Evolutionary conservation across 2,888 invertebrate species (phyloP), one percentile per base, ranked within the genome.

Genomic region (Zygothrica quintamaculata): DNA sequence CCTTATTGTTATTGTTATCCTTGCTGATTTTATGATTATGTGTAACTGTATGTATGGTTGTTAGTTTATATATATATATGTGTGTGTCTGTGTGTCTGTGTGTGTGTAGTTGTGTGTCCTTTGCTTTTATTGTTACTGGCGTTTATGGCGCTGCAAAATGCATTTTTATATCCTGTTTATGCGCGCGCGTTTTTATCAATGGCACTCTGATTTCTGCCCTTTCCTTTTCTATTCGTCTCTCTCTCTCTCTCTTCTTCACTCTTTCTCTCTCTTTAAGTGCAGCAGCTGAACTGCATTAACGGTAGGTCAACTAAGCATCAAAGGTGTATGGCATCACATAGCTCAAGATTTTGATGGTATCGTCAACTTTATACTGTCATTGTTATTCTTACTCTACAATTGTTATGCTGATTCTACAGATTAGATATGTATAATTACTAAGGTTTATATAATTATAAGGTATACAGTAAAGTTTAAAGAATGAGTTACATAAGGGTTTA

Each of bases 81-180:
- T 53, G 34, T 42, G 43, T 39, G 57, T 59, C 31, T 47, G 33
- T 50, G 36, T 42, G 70, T 29, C 16, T 33, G n/a, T n/a, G 8
- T 11, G 9, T 31, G 40, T 44, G 48, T 56, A 9, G 29, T 58
- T 2, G 53, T 42, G 33, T 42, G 46, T 62, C 59, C 64, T 69
- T 71, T 42, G 33, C 52, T 55, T 50, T 61, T 53, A 37, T 65
- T 74, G 73, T 68, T 53, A 68, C 55, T 65, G 64, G 55, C 74
- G 66, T 80, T 74, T 70, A 70, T 58, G 67, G 65, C 85, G 61
- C 71, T 87, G 74, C 66, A 77, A 85, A 22, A 85, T 82, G 84
- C 84, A 87, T 79, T 87, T 84, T 74, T 78, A 81, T 84, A 82
- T 84, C 87, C 87, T 87, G 86, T 85, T 80, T 87, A 82, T 85